Percentiles rank a stretch among this genome's conserved stretches.
These are phyloP conservation scores for Mimumesa dahlbomi DNA, from an alignment of 2,888 invertebrate species.

Conservation along the genomic window DNA sequence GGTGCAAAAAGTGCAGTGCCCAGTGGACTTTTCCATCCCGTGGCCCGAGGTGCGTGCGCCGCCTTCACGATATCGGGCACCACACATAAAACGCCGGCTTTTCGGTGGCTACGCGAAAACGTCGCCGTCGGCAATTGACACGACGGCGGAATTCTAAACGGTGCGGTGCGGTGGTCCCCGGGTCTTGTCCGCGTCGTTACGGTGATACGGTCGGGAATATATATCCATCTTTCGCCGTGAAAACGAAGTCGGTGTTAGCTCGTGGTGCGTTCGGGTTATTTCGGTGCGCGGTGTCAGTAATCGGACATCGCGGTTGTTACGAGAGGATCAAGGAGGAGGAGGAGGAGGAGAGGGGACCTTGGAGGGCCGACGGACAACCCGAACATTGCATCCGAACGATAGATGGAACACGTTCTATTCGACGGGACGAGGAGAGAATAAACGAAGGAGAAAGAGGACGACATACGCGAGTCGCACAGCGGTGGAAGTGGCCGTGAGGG, in stretches of 20 bases:
- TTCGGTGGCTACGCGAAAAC: too few relatives aligned
- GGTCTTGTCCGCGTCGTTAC: too few relatives aligned
- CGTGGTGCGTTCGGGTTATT: too few relatives aligned
- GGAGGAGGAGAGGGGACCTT: background rate
- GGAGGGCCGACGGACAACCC: background rate
- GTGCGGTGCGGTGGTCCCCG: background rate
- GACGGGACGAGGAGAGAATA: background rate
- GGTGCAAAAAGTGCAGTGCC: conserved; percentile 63
- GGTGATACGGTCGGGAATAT: too few relatives aligned
- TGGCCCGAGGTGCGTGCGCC: conserved; percentile 53
- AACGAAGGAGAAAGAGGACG: background rate
- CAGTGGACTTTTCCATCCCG: conserved; percentile 67
- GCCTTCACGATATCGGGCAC: conserved; percentile 40
- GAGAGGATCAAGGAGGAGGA: background rate
- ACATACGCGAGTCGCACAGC: conserved; percentile 6
- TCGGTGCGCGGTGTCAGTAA: too few relatives aligned
- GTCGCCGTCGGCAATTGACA: conserved; percentile 25
- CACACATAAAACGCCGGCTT: conserved; percentile 50
- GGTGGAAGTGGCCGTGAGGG: conserved; percentile 42
- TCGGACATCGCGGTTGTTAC: conserved; percentile 48
- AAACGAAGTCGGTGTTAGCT: too few relatives aligned
- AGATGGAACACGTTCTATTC: background rate
- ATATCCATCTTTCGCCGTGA: too few relatives aligned
- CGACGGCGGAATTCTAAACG: conserved; percentile 27
- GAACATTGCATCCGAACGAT: background rate